Evolutionary conservation across 2,888 invertebrate species (phyloP).

Genomic region (Fragum whitleyi): DNA sequence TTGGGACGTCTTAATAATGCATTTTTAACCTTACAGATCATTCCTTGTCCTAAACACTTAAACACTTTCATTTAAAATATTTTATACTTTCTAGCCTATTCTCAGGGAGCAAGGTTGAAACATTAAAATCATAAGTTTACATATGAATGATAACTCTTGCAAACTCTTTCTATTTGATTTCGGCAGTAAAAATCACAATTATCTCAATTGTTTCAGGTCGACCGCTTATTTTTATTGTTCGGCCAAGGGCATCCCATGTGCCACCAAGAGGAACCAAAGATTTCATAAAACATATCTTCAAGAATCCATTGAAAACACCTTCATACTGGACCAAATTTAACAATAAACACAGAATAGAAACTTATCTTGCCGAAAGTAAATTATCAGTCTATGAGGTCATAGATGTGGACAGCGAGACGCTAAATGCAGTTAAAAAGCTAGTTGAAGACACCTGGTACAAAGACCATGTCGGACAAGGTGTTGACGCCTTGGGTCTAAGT

Average conservation of each 20-base stretch:
- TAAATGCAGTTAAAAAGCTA: not conserved
- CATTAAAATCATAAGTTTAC: too few species aligned
- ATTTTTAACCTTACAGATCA: too few species aligned
- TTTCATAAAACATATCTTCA: slow-evolving; percentile 13
- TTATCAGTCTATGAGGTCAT: not conserved
- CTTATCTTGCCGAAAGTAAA: not conserved
- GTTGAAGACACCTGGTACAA: slow-evolving; percentile 12
- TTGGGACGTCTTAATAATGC: too few species aligned
- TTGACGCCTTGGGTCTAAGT: not conserved
- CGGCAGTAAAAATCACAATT: too few species aligned
- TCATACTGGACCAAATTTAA: slow-evolving; percentile 19
- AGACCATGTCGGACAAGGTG: slow-evolving; percentile 8
- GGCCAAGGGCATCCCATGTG: not conserved
- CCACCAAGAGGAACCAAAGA: slow-evolving; percentile 14
- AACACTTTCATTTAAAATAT: too few species aligned
- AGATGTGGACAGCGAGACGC: not conserved
- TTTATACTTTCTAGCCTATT: too few species aligned
- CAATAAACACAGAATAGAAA: not conserved
- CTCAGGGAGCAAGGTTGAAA: too few species aligned
- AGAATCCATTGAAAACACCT: slow-evolving; percentile 5
- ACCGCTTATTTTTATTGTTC: not conserved
- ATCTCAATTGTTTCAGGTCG: not conserved
- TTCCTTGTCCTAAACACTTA: too few species aligned
- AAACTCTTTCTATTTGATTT: too few species aligned
- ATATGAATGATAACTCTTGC: too few species aligned